A percentile compares a stretch with the other conserved stretches of the same genome.
Evolutionary conservation across 2,113 vertebrate species (phyloP).

Genomic region (Trematocara variabile): DNA sequence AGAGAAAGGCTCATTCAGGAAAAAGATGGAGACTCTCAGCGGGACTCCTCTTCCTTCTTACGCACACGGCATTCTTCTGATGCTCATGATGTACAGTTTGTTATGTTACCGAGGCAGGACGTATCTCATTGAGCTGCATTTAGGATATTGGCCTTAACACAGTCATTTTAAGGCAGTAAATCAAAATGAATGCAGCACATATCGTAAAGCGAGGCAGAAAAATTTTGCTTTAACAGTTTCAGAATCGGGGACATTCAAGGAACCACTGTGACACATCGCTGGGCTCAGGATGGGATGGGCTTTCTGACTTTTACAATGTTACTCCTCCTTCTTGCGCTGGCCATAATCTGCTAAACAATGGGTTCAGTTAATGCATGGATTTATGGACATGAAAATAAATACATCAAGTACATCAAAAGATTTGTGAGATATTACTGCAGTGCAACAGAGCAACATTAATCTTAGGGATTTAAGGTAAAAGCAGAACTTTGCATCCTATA

Average conservation of each 20-base stretch:
- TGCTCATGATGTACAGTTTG: constrained; percentile 26
- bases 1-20: constrained; percentile 24
- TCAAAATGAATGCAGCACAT: constrained; percentile 48
- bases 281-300: background rate
- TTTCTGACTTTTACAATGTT: constrained; percentile 2
- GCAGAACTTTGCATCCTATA: constrained; percentile 14
- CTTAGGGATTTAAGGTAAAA: constrained; percentile 42
- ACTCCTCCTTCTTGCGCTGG: background rate
- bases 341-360: constrained; percentile 2
- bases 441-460: constrained; percentile 15
- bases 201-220: background rate
- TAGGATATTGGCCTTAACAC: constrained; percentile 31
- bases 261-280: background rate
- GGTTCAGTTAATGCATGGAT: constrained; percentile 34
- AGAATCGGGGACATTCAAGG: background rate
- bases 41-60: constrained; percentile 14
- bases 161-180: constrained; percentile 44
- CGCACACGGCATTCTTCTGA: constrained; percentile 22
- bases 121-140: background rate
- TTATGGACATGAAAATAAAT: constrained; percentile 55
- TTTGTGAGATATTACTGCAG: constrained; percentile 9
- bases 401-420: constrained; percentile 25
- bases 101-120: constrained; percentile 12
- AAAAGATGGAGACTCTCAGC: constrained; percentile 41
- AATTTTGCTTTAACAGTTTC: constrained; percentile 34